Base-by-base conservation (phyloP, 1,140 invertebrate genomes). In the Sitophilus oryzae region DNA sequence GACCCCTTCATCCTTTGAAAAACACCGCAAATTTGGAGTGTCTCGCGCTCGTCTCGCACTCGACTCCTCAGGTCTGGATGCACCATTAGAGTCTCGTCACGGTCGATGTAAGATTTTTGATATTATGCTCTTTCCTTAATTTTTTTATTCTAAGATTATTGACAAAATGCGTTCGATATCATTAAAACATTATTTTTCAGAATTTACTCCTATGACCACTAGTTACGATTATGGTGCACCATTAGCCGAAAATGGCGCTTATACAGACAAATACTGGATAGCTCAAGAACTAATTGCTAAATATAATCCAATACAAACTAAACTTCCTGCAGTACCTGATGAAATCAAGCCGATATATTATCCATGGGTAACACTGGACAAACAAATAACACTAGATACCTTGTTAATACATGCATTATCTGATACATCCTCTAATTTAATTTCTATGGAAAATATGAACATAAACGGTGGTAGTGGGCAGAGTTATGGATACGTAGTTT, bases 211-310 rank as follows among this genome's bases (percentile, higher is more conserved):
- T 0, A 74, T 77, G 61, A 73, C 77, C 5, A 53, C 76, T 3
- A 81, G 79, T 50, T 83, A 82, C 66, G 80, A 77, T 65, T 77
- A 77, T 60, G 74, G 76, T 61, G 73, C 76, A 1, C 67, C 73
- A 5, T 53, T 82, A 23, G 71, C 72, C 11, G 80, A 82, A 69
- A 58, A 62, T 34, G 74, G 74, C 2, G 74, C 75, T 58, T 76
- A 75, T 53, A 76, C 73, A 2, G 59, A 65, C 19, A 76, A 76
- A 60, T 76, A 74, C 57, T 53, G 70, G 23, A 73, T 50, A 18
- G 59, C 64, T 9, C 67, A 71, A 50, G 55, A 67, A 37, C 46
- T 73, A 0, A 40, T 72, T 9, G 54, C 48, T 6, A 59, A 66
- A 56, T 77, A 77, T 59, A 63, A 71, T 38, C 58, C 63, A 15